These are phyloP conservation scores for Ectobius pallidus DNA, from an alignment of 2,888 invertebrate species.

Conservation along the genomic window DNA sequence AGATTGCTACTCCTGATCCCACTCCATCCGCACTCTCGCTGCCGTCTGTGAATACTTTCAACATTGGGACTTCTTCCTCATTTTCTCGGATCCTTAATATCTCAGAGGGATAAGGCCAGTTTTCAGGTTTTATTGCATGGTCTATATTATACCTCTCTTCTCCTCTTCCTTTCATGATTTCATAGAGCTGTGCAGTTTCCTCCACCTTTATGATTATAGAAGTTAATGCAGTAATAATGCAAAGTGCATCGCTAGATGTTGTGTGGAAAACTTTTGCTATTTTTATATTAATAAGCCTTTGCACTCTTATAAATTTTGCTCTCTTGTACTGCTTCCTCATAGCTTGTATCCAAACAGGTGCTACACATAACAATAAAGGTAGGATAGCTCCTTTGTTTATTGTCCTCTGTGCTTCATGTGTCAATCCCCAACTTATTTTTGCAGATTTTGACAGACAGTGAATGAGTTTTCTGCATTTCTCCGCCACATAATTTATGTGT, in stretches of 20 bases:
- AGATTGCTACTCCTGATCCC: neutral
- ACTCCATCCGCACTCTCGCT: neutral
- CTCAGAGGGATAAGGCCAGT: too few relatives aligned
- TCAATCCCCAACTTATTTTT: too few relatives aligned
- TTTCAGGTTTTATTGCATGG: too few relatives aligned
- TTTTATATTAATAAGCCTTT: neutral
- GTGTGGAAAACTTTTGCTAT: neutral
- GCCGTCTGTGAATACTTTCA: neutral
- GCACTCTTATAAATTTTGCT: neutral
- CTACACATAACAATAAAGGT: neutral
- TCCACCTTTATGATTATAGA: neutral
- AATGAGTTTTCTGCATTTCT: too few relatives aligned
- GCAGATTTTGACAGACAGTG: too few relatives aligned
- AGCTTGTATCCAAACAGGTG: neutral
- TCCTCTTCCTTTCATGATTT: too few relatives aligned
- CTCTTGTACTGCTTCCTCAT: neutral
- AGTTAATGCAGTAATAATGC: conserved; percentile 8
- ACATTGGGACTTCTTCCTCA: too few relatives aligned
- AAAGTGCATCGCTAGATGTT: neutral
- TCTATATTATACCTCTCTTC: too few relatives aligned
- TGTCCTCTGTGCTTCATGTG: too few relatives aligned
- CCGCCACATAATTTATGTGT: too few relatives aligned
- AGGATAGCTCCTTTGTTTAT: neutral
- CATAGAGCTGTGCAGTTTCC: neutral
- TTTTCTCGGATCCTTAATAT: too few relatives aligned